Conservation (phyloP, 1,140 invertebrate genomes). For the Triops cancriformis region DNA sequence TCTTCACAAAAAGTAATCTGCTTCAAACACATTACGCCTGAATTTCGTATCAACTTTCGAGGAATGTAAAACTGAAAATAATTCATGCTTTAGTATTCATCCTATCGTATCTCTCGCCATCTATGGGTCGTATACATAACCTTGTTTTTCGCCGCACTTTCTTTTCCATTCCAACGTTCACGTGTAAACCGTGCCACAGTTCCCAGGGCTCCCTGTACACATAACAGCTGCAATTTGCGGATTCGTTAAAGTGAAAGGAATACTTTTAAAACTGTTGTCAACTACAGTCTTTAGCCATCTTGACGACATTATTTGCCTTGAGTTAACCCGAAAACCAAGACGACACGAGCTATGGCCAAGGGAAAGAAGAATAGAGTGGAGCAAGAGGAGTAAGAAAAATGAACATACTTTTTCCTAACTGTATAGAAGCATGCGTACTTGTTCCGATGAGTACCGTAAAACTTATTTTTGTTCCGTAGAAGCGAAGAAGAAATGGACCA, state of each 20-base stretch:
- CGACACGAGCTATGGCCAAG: background rate
- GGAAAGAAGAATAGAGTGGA: conserved; percentile 9
- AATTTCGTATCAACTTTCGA: no score
- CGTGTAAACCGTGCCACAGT: background rate
- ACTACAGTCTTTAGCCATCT: background rate
- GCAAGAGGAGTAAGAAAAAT: background rate
- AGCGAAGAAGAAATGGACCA: conserved; percentile 6
- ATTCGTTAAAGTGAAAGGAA: background rate
- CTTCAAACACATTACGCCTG: no score
- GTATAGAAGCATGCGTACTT: background rate
- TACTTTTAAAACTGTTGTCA: background rate
- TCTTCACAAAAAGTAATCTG: no score
- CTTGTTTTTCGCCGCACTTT: background rate
- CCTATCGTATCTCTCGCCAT: no score
- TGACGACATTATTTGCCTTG: background rate
- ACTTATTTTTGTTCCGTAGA: background rate
- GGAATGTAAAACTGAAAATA: no score
- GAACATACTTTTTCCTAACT: background rate
- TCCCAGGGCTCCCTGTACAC: background rate
- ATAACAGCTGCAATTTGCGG: background rate
- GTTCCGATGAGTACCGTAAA: no score
- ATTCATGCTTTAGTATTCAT: no score
- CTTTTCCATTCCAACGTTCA: background rate
- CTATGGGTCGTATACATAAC: background rate
- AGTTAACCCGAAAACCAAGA: background rate